These are phyloP conservation scores for Melanotaenia maccullochi DNA, from an alignment of 2,797 vertebrate genomes.

Conservation along the genomic window DNA sequence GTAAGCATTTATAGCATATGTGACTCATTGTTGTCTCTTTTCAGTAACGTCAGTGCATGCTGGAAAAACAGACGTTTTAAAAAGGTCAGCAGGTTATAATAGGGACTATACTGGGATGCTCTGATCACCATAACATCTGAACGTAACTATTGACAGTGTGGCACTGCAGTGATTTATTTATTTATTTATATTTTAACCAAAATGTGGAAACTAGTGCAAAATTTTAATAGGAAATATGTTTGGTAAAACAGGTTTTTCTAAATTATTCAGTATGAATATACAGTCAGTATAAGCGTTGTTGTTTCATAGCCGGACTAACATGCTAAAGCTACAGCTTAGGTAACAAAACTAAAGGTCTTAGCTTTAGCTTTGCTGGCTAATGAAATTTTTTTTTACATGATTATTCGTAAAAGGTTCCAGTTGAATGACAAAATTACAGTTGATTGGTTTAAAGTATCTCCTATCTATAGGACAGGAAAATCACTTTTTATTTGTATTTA, in stretches of 20 bases:
- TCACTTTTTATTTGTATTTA: background rate
- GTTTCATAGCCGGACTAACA: background rate
- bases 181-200: background rate
- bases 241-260: background rate
- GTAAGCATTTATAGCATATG: no score
- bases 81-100: background rate
- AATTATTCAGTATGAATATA: background rate
- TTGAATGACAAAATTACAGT: background rate
- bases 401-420: background rate
- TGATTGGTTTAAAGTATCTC: background rate
- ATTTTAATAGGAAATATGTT: background rate
- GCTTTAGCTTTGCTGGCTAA: background rate
- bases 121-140: background rate
- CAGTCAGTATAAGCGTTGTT: background rate
- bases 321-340: background rate
- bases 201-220: background rate
- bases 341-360: background rate
- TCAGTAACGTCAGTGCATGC: constrained; percentile 1
- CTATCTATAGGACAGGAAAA: background rate
- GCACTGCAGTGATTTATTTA: background rate
- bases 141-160: background rate
- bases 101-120: background rate
- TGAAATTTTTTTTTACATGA: background rate
- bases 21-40: constrained; percentile 1
- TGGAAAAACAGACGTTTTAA: constrained; percentile 12